Conservation (phyloP, 2,113 vertebrate species). For the Psittacus erithacus region DNA sequence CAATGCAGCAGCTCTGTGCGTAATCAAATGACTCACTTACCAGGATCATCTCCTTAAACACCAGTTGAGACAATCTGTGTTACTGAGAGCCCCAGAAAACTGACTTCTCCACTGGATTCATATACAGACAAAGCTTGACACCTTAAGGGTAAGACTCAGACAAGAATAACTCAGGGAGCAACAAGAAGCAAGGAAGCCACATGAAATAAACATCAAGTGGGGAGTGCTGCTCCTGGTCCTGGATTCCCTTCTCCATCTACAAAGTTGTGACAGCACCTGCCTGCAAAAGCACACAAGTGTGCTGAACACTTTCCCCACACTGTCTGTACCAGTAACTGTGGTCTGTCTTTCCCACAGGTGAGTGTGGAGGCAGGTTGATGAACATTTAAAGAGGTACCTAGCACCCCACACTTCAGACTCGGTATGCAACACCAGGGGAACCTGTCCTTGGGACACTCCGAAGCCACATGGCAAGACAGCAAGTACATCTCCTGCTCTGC, state of each 20-base stretch:
- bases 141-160: not conserved
- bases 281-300: not conserved
- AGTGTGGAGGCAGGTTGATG: not conserved
- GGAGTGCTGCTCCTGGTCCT: not conserved
- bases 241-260: fast-evolving
- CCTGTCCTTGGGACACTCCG: fast-evolving
- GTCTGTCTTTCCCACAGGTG: not conserved
- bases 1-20: not conserved
- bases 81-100: not conserved
- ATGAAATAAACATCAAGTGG: not conserved
- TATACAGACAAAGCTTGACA: not conserved
- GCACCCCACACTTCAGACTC: fast-evolving
- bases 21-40: fast-evolving
- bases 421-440: not conserved
- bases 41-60: not conserved
- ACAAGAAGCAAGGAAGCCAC: not conserved
- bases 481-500: not conserved
- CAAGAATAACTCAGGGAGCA: not conserved
- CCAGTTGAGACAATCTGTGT: not conserved
- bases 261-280: not conserved
- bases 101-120: not conserved
- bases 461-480: not conserved
- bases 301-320: not conserved
- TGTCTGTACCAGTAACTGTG: not conserved
- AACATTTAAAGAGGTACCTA: not conserved